Base-by-base conservation (phyloP, 2,113 vertebrate species). In the Pterocles orientalis region DNA sequence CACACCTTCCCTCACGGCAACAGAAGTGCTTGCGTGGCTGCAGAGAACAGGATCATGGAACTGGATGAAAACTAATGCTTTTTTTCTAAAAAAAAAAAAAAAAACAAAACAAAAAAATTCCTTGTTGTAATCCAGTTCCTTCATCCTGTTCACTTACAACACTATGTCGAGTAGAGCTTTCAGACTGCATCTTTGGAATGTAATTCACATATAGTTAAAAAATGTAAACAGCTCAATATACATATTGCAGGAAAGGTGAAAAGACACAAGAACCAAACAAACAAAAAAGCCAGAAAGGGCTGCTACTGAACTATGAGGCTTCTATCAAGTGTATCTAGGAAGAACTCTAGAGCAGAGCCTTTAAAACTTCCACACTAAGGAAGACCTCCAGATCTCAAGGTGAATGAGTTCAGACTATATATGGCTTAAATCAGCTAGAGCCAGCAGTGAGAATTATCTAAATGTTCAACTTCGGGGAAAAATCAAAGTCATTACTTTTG, bases 11-110 rank as follows among this genome's bases (percentile, higher is more conserved):
- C 34, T 25, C 4, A 0, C 0, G 6, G 26, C 61, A 80, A 28
- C 18, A 45, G 10, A 28, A 56, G 34, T 0, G 12, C 8, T 18
- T 24, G 24, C 0, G 0, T 4, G 39, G 51, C n/a, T 7, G 1
- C 1, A 53, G 39, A 48, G 36, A 66, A 50, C 31, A 36, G 18
- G 21, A 88, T 8, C 5, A 26, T 18, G 28, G 28, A 85, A 54
- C 9, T 1, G 1, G 34, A 72, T 4, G 18, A 80, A 80, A 86
- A 7, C 8, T 4, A 86, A 50, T 0, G 1, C 3, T n/a, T 53
- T 24, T 53, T 54, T 17, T n/a, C n/a, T n/a, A n/a, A n/a, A n/a
- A n/a, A n/a, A n/a, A 21, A 31, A 36, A 10, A 65, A 28, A 75
- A 9, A 4, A n/a, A 33, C 2, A 45, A 3, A 33, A 39, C 10